Conservation (phyloP, 2,113 vertebrate species). For the Etia nguti region DNA sequence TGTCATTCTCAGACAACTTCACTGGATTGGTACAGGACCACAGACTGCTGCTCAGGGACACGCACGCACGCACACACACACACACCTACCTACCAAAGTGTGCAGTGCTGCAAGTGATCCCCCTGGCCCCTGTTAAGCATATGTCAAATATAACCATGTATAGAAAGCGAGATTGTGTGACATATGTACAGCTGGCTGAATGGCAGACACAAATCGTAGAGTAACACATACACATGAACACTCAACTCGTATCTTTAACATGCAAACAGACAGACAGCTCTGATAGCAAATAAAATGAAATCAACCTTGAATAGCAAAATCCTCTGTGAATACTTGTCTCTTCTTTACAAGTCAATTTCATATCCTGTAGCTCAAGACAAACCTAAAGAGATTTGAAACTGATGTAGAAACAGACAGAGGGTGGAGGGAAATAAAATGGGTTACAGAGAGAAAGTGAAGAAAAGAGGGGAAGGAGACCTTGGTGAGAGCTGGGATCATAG, state of each 20-base stretch:
- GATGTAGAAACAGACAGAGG: conserved; percentile 14
- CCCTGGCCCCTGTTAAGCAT: conserved; percentile 64
- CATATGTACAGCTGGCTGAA: conserved; percentile 58
- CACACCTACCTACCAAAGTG: conserved; percentile 4
- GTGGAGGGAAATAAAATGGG: conserved; percentile 5
- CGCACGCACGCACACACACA: conserved; percentile 11
- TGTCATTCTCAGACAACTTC: conserved; percentile 98
- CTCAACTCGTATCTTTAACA: conserved; percentile 54
- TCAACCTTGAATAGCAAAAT: conserved; percentile 71
- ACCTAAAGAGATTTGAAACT: conserved; percentile 59
- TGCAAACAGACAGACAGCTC: conserved; percentile 62
- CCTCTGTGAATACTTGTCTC: conserved; percentile 66
- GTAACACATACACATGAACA: conserved; percentile 5
- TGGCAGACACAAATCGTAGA: conserved; percentile 45
- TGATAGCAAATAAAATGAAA: conserved; percentile 60
- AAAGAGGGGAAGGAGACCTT: conserved; percentile 50
- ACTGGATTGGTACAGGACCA: conserved; percentile 86
- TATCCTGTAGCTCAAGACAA: conserved; percentile 58
- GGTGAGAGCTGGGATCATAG: conserved; percentile 50
- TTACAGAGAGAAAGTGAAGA: conserved; percentile 1
- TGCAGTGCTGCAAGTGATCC: conserved; percentile 37
- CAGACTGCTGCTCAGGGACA: conserved; percentile 58
- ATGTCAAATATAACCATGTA: conserved; percentile 73
- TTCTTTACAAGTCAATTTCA: conserved; percentile 67
- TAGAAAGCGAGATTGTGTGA: conserved; percentile 63